Evolutionary conservation across 2,888 invertebrate species (phyloP).

Genomic region (Sinhomidia bicolor): DNA sequence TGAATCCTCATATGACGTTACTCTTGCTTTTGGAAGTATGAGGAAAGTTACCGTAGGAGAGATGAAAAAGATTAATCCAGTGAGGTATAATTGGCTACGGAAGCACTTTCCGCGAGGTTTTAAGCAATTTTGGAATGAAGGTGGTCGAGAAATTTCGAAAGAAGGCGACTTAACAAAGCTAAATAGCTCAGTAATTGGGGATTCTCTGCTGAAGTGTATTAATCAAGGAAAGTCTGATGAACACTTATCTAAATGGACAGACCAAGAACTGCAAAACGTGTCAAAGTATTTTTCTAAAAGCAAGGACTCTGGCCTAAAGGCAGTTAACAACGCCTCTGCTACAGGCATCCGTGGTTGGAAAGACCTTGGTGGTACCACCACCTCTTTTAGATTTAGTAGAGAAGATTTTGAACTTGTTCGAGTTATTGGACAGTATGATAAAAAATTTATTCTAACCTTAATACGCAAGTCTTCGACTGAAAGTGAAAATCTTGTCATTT

Average conservation of each 20-base stretch:
- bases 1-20: slow-evolving; percentile 80
- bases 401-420: slow-evolving; percentile 81
- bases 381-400: slow-evolving; percentile 65
- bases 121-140: slow-evolving; percentile 61
- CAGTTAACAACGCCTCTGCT: background rate
- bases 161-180: slow-evolving; percentile 34
- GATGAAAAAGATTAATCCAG: slow-evolving; percentile 24
- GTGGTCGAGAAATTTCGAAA: slow-evolving; percentile 31
- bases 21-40: background rate
- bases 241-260: slow-evolving; percentile 37
- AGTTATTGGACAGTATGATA: slow-evolving; percentile 89
- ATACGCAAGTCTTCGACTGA: slow-evolving; percentile 75
- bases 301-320: background rate
- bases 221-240: background rate
- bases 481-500: slow-evolving; percentile 85
- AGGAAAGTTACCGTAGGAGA: slow-evolving; percentile 24
- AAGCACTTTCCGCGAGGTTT: slow-evolving; percentile 63
- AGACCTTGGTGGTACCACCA: background rate
- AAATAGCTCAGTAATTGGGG: background rate
- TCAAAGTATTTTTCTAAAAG: slow-evolving; percentile 41
- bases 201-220: slow-evolving; percentile 17
- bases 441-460: slow-evolving; percentile 87
- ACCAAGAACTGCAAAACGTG: background rate
- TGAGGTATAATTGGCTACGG: slow-evolving; percentile 59
- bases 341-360: slow-evolving; percentile 53